Conservation (phyloP, 2,797 vertebrate genomes). For the Ataeniobius toweri region DNA sequence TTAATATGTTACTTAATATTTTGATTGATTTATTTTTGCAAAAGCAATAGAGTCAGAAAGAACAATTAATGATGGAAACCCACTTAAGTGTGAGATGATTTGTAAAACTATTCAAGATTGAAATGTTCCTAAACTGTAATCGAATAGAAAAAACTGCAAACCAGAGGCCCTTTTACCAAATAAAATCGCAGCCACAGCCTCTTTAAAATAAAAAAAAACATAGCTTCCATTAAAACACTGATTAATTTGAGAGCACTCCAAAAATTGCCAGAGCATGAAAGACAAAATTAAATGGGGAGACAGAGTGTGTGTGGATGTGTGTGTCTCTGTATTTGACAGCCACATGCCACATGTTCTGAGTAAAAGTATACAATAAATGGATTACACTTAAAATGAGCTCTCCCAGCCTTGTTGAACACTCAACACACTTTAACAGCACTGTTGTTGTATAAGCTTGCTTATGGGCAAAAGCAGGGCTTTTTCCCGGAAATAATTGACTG, state of each 20-base stretch:
- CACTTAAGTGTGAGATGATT: background rate
- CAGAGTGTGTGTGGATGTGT: background rate
- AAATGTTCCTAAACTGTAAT: background rate
- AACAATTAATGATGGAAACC: background rate
- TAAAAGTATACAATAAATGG: conserved; percentile 1
- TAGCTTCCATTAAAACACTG: conserved; percentile 70
- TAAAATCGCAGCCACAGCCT: conserved; percentile 28
- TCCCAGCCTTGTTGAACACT: background rate
- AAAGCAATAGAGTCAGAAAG: background rate
- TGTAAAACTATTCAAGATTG: background rate
- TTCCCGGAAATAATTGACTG: background rate
- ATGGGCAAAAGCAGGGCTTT: background rate
- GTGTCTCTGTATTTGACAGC: conserved; percentile 2
- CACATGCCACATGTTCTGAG: conserved; percentile 1
- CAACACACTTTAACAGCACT: background rate
- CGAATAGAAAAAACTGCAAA: conserved; percentile 8
- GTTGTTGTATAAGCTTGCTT: background rate
- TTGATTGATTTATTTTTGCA: background rate
- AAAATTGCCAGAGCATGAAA: conserved; percentile 68
- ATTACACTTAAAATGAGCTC: background rate
- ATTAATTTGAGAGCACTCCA: conserved; percentile 74
- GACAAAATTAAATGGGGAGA: conserved; percentile 35
- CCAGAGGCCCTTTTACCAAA: conserved; percentile 46
- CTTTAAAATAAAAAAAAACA: conserved; percentile 63
- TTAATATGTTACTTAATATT: too few relatives aligned